phyloP scores from a whole-genome alignment of 2,113 vertebrate genomes.

The Anthoscopus minutus region DNA sequence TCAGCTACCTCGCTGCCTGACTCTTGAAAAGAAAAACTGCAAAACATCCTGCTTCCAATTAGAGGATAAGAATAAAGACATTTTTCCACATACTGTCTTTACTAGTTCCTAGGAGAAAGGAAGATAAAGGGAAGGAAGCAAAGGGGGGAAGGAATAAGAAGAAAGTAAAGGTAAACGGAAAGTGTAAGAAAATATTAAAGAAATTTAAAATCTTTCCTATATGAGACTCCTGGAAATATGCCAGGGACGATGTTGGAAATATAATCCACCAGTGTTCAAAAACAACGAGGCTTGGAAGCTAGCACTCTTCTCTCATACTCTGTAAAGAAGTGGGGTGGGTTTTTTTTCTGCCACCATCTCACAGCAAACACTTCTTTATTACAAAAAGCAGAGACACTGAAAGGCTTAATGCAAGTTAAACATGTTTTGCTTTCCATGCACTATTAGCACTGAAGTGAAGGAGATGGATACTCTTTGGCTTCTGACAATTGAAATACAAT shows the following conservation, averaged over 20 bases:
- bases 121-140: neutral
- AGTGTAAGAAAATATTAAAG: neutral
- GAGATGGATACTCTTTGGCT: neutral
- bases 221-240: neutral
- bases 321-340: accelerated
- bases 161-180: neutral
- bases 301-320: neutral
- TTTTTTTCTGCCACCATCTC: neutral
- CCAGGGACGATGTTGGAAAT: neutral
- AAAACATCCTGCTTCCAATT: neutral
- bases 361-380: neutral
- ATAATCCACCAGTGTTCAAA: neutral
- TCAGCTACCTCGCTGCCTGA: neutral
- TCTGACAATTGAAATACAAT: neutral
- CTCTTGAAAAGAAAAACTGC: neutral
- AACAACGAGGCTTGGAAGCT: neutral
- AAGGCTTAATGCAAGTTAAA: neutral
- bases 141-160: neutral
- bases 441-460: neutral
- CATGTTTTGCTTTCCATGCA: neutral
- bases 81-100: neutral
- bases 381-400: neutral
- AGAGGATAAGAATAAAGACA: neutral
- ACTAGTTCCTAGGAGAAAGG: neutral
- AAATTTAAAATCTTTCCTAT: neutral